phyloP scores from a whole-genome alignment of 1,140 invertebrate genomes.

The Whitmania pigra region DNA sequence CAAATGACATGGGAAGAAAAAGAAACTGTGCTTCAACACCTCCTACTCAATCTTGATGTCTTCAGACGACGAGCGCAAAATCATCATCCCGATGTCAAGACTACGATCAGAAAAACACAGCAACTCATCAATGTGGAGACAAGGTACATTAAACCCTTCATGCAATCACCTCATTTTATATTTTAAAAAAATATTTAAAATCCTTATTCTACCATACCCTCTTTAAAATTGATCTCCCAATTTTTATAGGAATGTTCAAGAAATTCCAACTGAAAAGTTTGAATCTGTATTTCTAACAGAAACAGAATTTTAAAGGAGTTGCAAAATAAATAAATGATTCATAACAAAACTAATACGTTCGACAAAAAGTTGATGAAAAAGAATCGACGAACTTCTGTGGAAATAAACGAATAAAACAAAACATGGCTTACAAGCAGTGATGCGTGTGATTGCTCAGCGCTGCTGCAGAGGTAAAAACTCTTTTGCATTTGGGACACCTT shows the following conservation, averaged over 20 bases:
- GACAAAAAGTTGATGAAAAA: not conserved
- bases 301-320: not conserved
- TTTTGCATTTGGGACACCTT: conserved; percentile 4
- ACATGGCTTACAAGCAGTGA: not conserved
- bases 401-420: not conserved
- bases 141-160: too few species aligned
- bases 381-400: not conserved
- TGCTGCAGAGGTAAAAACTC: conserved; percentile 6
- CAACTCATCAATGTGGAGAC: too few species aligned
- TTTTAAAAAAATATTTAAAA: too few species aligned
- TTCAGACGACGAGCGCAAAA: too few species aligned
- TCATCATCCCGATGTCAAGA: too few species aligned
- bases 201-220: too few species aligned
- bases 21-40: too few species aligned
- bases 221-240: not conserved
- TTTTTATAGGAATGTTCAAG: not conserved
- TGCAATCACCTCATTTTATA: too few species aligned
- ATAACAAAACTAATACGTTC: not conserved
- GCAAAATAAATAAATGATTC: not conserved
- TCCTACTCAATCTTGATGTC: too few species aligned
- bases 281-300: not conserved
- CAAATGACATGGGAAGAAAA: too few species aligned
- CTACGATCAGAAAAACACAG: too few species aligned
- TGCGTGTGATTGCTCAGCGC: not conserved
- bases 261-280: too few species aligned